These are phyloP conservation scores for Ispidina picta DNA, from an alignment of 2,797 vertebrate genomes.

Conservation along the genomic window DNA sequence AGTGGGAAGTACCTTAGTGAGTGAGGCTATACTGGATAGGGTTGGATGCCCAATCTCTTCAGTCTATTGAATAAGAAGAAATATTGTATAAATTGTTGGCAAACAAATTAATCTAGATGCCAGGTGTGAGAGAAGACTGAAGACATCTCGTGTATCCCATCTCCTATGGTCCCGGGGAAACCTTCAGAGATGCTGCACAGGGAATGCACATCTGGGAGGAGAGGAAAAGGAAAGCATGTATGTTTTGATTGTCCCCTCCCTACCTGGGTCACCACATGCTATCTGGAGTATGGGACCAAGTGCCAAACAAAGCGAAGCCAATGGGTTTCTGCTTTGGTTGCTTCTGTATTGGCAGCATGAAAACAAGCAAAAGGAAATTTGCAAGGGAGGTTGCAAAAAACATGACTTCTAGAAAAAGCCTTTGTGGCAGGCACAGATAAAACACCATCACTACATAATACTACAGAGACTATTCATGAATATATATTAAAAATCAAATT, in stretches of 20 bases:
- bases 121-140: background rate
- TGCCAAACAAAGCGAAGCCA: background rate
- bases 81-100: background rate
- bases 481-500: conserved; percentile 48
- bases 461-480: conserved; percentile 24
- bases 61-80: background rate
- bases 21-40: background rate
- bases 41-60: background rate
- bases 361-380: background rate
- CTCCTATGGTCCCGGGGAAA: background rate
- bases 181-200: background rate
- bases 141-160: background rate
- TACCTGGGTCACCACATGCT: background rate
- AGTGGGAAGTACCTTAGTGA: background rate
- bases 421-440: conserved; percentile 56
- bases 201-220: background rate
- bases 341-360: background rate
- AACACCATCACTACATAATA: background rate
- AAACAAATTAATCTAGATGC: background rate
- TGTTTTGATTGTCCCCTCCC: background rate
- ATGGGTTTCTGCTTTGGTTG: background rate
- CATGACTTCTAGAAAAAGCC: background rate
- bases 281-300: background rate
- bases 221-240: background rate
- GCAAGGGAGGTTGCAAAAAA: background rate